A percentile compares a stretch with the other conserved stretches of the same genome.
Conservation (phyloP, 2,113 vertebrate genomes). For the Sinocyclocheilus maitianheensis region DNA sequence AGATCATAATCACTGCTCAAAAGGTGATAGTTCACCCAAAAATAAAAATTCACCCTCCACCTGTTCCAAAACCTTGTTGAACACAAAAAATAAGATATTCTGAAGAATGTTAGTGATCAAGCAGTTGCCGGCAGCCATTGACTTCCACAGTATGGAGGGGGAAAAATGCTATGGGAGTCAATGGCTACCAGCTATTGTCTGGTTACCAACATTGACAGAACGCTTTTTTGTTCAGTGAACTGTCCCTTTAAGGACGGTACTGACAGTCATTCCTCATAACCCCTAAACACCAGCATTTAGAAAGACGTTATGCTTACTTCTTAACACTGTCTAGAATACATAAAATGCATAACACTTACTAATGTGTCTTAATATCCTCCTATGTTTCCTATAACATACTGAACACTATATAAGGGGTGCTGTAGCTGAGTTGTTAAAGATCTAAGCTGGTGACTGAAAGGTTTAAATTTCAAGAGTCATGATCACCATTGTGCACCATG, state of each 20-base stretch:
- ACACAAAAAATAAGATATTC: too few species aligned
- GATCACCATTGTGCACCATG: too few species aligned
- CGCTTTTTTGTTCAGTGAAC: too few species aligned
- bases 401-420: background rate
- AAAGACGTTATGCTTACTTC: background rate
- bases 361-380: background rate
- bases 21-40: too few species aligned
- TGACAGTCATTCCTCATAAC: background rate
- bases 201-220: too few species aligned
- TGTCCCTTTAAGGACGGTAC: background rate
- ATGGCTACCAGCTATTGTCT: too few species aligned
- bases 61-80: too few species aligned
- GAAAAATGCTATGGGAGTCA: too few species aligned
- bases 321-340: background rate
- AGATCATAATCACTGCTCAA: background rate
- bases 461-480: background rate
- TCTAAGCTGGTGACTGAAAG: background rate
- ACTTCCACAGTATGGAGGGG: too few species aligned
- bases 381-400: background rate
- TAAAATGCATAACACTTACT: background rate
- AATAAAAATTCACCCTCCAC: too few species aligned
- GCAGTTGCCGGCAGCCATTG: too few species aligned
- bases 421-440: background rate
- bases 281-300: background rate
- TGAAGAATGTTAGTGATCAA: too few species aligned